Evolutionary conservation across 37 sponge, comb jelly and placozoan genomes (phyloP).

Genomic region (Geodia barretti): DNA sequence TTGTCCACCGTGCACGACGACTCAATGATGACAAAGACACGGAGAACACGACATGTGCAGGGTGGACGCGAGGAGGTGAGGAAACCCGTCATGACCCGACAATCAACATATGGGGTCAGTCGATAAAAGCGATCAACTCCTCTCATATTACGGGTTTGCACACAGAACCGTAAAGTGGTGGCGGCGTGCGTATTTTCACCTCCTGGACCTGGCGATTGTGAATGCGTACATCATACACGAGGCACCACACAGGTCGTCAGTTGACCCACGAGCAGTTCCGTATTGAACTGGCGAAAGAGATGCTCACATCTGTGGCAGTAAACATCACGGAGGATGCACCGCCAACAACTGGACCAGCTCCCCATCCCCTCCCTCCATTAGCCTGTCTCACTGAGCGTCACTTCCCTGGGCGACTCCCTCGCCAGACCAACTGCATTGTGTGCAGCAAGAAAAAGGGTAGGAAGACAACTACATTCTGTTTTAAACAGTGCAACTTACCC

Average conservation of each 20-base stretch:
- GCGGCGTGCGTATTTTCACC: constrained; percentile 22
- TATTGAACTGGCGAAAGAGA: constrained; percentile 1
- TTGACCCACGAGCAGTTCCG: constrained; percentile 36
- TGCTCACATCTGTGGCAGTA: too few species aligned
- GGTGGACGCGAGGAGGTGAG: constrained; percentile 19
- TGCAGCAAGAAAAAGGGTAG: constrained; percentile 12
- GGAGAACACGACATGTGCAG: not conserved
- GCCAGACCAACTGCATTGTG: constrained; percentile 11
- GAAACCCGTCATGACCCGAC: constrained; percentile 27
- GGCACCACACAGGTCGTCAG: not conserved
- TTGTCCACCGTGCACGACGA: constrained; percentile 38
- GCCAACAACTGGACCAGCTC: too few species aligned
- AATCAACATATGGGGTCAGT: constrained; percentile 44
- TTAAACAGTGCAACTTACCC: constrained; percentile 18
- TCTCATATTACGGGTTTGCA: constrained; percentile 29
- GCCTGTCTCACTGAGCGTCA: constrained; percentile 22
- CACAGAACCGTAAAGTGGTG: constrained; percentile 29
- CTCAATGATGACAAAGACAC: not conserved
- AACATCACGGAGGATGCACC: too few species aligned
- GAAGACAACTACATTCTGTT: constrained; percentile 7
- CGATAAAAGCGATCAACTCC: constrained; percentile 31
- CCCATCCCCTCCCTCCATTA: too few species aligned
- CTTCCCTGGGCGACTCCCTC: constrained; percentile 6
- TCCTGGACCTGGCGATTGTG: constrained; percentile 11
- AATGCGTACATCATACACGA: constrained; percentile 40